Evolutionary conservation across 2,888 invertebrate species (phyloP), one percentile per base, ranked within the genome.

Genomic region (Trilocha varians): DNA sequence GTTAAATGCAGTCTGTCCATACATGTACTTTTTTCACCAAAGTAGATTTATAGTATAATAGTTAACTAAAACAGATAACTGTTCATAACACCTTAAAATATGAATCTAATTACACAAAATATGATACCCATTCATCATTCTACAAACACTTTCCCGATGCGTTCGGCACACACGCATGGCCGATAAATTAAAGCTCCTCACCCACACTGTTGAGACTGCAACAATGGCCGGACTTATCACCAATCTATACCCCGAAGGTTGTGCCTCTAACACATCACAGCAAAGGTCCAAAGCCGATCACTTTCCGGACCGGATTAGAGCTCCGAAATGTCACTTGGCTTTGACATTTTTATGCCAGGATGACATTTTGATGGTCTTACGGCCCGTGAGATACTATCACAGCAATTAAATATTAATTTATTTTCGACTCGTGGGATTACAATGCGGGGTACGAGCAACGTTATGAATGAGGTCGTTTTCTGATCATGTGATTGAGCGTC

Each of bases 261-360:
- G 32, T 32, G 15, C 33, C 16, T 9, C 32, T 16, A 14, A 34
- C 17, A 37, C 16, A 35, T 39, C 34, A 38, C 14, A 36, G 32
- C 42, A 17, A 34, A 15, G 38, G 40, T 62, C 65, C 63, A 70
- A 68, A 66, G 58, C 70, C 69, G 70, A 77, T 78, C 79, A 75
- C 80, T 83, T 79, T 80, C 80, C 71, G 65, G 63, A 52, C 57
- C 56, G 78, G 83, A 79, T 84, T 85, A 82, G 73, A 65, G 68
- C n/a, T 68, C 69, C 73, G 57, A 80, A 85, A 84, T 84, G 84
- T 82, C 84, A 82, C 59, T 61, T 67, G 70, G 69, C 72, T 66
- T 67, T 82, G 84, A 84, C 83, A 84, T 85, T 84, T 84, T 85
- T 84, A 83, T 80, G 70, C 64, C 69, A 59, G 71, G 55, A 63